These are phyloP conservation scores for Xenopus laevis DNA, from an alignment of 2,113 vertebrate species.

Conservation along the genomic window DNA sequence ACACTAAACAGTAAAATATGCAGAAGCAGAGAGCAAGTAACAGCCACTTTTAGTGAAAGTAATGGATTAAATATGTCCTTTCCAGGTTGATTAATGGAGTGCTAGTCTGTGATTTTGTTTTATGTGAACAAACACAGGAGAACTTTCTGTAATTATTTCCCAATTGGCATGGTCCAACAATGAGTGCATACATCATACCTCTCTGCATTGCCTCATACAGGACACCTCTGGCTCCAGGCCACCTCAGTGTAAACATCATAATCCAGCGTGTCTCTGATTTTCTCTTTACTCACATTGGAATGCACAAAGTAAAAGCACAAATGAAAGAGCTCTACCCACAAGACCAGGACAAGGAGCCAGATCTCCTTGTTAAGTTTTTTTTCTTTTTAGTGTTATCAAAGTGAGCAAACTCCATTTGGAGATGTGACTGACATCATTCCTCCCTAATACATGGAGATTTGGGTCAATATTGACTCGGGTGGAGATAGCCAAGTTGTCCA, in stretches of 20 bases:
- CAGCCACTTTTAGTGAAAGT: slow-evolving; percentile 15
- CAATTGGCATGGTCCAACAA: slow-evolving; percentile 34
- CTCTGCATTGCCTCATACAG: slow-evolving; percentile 29
- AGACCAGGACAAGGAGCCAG: slow-evolving; percentile 5
- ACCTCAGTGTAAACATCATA: slow-evolving; percentile 32
- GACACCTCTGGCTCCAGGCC: slow-evolving; percentile 38
- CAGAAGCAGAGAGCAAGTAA: background rate
- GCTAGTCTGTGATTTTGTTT: slow-evolving; percentile 33
- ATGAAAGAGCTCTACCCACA: slow-evolving; percentile 21
- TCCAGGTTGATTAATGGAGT: slow-evolving; percentile 19
- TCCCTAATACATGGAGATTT: slow-evolving; percentile 35
- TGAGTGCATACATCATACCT: slow-evolving; percentile 22
- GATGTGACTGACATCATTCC: slow-evolving; percentile 44
- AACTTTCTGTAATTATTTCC: slow-evolving; percentile 40
- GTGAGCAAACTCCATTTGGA: slow-evolving; percentile 40
- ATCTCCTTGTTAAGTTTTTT: slow-evolving; percentile 18
- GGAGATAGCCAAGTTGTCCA: slow-evolving; percentile 8
- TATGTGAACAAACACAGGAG: slow-evolving; percentile 36
- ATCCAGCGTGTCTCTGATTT: slow-evolving; percentile 32
- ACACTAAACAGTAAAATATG: slow-evolving; percentile 2
- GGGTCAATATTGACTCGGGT: slow-evolving; percentile 45
- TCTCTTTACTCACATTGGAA: slow-evolving; percentile 33
- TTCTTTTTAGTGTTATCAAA: slow-evolving; percentile 33
- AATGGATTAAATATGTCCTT: slow-evolving; percentile 9
- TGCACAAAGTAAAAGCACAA: slow-evolving; percentile 16